Evolutionary conservation across 2,113 vertebrate genomes (phyloP).

Genomic region (Romanogobio albipinnatus): DNA sequence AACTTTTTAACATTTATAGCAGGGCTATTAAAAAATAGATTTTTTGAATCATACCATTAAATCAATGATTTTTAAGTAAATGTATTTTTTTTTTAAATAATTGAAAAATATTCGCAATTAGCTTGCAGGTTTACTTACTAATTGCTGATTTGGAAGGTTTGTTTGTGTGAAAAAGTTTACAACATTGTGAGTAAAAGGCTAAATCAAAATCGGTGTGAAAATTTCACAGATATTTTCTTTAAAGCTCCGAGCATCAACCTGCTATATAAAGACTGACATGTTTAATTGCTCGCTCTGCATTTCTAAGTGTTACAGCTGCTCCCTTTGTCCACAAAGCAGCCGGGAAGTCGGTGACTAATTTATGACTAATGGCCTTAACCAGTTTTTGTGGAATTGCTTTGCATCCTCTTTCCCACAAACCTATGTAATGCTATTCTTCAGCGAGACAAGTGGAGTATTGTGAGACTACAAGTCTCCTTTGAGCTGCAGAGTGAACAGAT

Average conservation of each 20-base stretch:
- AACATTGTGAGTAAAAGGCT: neutral
- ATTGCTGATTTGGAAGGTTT: neutral
- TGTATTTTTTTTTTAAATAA: too few relatives aligned
- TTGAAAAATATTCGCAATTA: too few relatives aligned
- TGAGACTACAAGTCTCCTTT: constrained; percentile 45
- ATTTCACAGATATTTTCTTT: neutral
- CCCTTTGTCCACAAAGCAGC: constrained; percentile 39
- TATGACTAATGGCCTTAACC: constrained; percentile 49
- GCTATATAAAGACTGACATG: constrained; percentile 5
- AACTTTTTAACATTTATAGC: too few relatives aligned
- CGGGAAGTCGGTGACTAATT: constrained; percentile 51
- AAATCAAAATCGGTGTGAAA: neutral
- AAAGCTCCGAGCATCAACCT: neutral
- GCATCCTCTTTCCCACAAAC: constrained; percentile 43
- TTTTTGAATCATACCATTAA: too few relatives aligned
- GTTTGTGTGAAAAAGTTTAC: neutral
- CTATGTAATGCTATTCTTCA: constrained; percentile 39
- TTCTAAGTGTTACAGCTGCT: constrained; percentile 33
- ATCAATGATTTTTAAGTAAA: too few relatives aligned
- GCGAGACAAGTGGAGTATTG: constrained; percentile 49
- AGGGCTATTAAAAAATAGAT: too few relatives aligned
- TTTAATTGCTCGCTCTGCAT: neutral
- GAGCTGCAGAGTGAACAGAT: constrained; percentile 47
- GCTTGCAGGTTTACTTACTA: neutral
- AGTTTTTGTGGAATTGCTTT: constrained; percentile 53